Conservation (phyloP, 2,797 vertebrate genomes). For the Perodicticus potto region DNA sequence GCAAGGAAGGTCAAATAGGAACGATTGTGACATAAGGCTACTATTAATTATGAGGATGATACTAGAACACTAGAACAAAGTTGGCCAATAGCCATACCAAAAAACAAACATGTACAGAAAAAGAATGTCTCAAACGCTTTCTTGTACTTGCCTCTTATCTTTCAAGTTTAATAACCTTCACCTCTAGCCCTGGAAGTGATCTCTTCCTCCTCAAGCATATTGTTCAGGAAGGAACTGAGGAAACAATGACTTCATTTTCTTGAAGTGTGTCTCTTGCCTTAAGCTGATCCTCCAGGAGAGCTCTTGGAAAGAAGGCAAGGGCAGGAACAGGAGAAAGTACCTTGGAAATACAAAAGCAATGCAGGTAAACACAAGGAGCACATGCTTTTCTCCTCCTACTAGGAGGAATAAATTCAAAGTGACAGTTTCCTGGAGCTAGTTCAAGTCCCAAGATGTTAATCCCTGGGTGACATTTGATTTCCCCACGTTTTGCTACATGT, state of each 20-base stretch:
- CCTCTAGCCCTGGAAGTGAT: not conserved
- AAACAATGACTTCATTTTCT: conserved; percentile 69
- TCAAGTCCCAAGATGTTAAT: conserved; percentile 69
- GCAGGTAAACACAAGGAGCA: not conserved
- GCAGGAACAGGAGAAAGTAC: not conserved
- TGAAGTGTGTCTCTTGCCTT: not conserved
- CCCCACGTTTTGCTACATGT: conserved; percentile 67
- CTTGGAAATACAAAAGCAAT: conserved; percentile 64
- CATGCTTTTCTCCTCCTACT: conserved; percentile 52
- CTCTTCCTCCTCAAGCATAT: not conserved
- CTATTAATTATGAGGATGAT: not conserved
- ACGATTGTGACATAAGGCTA: not conserved
- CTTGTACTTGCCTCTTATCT: not conserved
- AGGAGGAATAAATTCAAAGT: conserved; percentile 81
- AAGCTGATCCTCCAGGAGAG: conserved; percentile 24
- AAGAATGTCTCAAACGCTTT: not conserved
- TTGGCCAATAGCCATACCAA: not conserved
- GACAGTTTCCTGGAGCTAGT: conserved; percentile 81
- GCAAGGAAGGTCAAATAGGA: not conserved
- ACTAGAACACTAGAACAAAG: not conserved
- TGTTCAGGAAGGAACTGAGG: conserved; percentile 19
- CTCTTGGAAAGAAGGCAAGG: conserved; percentile 6
- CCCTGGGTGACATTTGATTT: conserved; percentile 75
- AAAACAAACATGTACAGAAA: not conserved
- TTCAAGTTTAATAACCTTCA: not conserved